Evolutionary conservation across 1,140 invertebrate species (phyloP).

Genomic region (Tenebrio molitor): DNA sequence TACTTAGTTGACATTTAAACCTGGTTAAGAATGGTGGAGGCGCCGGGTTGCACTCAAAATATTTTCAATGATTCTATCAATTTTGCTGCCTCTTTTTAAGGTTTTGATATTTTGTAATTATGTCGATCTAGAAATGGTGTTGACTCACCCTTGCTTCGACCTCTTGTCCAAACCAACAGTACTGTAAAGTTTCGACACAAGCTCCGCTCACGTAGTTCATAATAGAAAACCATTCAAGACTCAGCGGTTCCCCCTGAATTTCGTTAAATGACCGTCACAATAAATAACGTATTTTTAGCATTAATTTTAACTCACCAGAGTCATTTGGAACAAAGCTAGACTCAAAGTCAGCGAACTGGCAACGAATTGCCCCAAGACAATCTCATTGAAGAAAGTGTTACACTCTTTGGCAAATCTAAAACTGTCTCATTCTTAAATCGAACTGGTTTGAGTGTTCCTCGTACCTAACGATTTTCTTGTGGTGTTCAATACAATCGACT

Average conservation of each 20-base stretch:
- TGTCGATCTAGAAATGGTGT: not conserved
- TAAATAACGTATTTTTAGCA: no score
- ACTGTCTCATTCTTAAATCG: not conserved
- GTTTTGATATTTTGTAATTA: no score
- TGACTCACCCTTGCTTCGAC: not conserved
- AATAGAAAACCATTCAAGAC: not conserved
- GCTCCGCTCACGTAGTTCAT: not conserved
- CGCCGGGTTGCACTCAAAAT: no score
- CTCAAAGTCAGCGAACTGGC: not conserved
- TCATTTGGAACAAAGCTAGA: not conserved
- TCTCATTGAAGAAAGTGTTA: not conserved
- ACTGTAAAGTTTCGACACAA: not conserved
- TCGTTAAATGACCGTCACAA: no score
- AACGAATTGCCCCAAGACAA: not conserved
- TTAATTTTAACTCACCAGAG: not conserved
- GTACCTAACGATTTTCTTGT: not conserved
- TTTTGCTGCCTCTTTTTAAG: no score
- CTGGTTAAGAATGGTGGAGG: no score
- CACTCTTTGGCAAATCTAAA: not conserved
- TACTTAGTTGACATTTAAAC: no score
- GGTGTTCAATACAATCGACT: not conserved
- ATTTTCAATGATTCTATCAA: not conserved
- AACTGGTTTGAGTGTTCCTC: not conserved
- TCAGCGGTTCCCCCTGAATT: not conserved
- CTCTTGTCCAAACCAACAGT: not conserved